These are phyloP conservation scores for Helarctos malayanus DNA, from an alignment of 2,797 vertebrate genomes.

Conservation along the genomic window DNA sequence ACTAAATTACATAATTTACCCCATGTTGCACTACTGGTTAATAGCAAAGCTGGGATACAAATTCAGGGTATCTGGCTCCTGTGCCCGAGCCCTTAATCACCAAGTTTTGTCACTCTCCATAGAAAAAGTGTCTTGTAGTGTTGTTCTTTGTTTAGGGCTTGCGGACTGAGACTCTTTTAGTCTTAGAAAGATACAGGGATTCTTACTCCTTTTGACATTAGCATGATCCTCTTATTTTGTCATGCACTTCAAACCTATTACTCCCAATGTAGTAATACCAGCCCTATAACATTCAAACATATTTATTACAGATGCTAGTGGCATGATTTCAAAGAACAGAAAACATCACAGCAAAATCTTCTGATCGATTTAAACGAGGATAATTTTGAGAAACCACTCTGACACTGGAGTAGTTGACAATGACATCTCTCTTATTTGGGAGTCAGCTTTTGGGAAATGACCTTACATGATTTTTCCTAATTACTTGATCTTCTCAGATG, in stretches of 20 bases:
- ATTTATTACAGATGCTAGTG: slow-evolving; percentile 82
- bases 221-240: slow-evolving; percentile 84
- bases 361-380: slow-evolving; percentile 78
- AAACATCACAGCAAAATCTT: slow-evolving; percentile 75
- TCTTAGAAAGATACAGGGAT: slow-evolving; percentile 70
- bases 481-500: slow-evolving; percentile 79
- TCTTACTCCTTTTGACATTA: slow-evolving; percentile 65
- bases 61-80: not conserved
- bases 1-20: slow-evolving; percentile 14
- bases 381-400: slow-evolving; percentile 79
- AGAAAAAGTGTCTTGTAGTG: slow-evolving; percentile 54
- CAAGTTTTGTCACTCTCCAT: not conserved
- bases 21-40: not conserved
- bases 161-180: slow-evolving; percentile 55
- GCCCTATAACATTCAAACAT: slow-evolving; percentile 77
- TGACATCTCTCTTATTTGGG: slow-evolving; percentile 70
- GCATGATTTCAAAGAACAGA: slow-evolving; percentile 84
- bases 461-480: slow-evolving; percentile 71
- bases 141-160: slow-evolving; percentile 71
- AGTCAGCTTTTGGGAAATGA: slow-evolving; percentile 75
- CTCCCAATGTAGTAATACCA: slow-evolving; percentile 82
- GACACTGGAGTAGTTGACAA: slow-evolving; percentile 74
- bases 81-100: slow-evolving; percentile 59
- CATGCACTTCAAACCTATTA: slow-evolving; percentile 85
- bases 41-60: slow-evolving; percentile 40